These are phyloP conservation scores for Tupiocoris notatus DNA, from an alignment of 2,888 invertebrate species.

Conservation along the genomic window DNA sequence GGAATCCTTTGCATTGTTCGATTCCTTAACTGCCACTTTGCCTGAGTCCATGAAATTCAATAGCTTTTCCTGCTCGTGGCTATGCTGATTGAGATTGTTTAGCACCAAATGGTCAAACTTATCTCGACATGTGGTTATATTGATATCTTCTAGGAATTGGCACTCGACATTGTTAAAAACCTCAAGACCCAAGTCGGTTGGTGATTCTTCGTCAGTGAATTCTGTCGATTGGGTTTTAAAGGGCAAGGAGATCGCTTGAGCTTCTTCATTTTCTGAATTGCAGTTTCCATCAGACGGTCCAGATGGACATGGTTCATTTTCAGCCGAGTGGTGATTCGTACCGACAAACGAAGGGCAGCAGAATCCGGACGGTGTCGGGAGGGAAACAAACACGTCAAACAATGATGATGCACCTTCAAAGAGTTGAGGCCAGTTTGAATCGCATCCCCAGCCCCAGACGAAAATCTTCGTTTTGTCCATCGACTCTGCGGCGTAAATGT, in stretches of 20 bases:
- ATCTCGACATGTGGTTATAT: not conserved
- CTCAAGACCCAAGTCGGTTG: not conserved
- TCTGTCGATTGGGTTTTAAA: not conserved
- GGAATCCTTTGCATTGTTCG: not conserved
- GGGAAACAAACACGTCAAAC: not conserved
- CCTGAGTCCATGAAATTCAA: not conserved
- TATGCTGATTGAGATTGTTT: not conserved
- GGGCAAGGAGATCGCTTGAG: not conserved
- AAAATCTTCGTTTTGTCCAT: not conserved
- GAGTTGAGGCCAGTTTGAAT: constrained; percentile 1
- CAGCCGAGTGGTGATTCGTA: not conserved
- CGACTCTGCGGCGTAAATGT: constrained; percentile 4
- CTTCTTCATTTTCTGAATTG: not conserved
- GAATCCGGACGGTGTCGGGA: not conserved
- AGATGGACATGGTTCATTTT: no score
- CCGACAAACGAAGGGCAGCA: not conserved
- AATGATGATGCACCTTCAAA: constrained; percentile 1
- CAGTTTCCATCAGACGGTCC: not conserved
- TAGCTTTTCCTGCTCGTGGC: not conserved
- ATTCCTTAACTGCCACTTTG: not conserved
- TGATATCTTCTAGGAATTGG: not conserved
- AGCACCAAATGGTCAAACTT: not conserved
- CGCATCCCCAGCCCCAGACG: constrained; percentile 19
- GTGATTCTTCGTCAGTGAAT: not conserved
- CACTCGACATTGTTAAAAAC: not conserved